Base-by-base conservation (phyloP, 1,140 invertebrate species). In the Pseudomyrmex gracilis region DNA sequence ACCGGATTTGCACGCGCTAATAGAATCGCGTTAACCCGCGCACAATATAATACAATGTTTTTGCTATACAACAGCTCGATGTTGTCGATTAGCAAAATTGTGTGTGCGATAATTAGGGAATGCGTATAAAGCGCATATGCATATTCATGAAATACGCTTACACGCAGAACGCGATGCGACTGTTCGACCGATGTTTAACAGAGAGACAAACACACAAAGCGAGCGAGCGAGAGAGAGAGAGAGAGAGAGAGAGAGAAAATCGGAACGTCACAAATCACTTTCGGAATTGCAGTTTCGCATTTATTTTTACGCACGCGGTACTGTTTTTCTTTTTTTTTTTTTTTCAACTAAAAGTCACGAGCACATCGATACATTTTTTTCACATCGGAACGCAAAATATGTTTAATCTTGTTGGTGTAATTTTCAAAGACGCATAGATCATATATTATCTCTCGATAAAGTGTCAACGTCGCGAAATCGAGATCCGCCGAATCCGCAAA, bases 1-100 rank as follows among this genome's bases (percentile, higher is more conserved):
- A 60, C 53, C 49, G 66, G 66, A 80, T 80, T 80, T 71, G 76
- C 76, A 80, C 64, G 58, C 20, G 55, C n/a, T 71, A 80, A 80
- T 80, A 49, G 45, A 12, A 80, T 80, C 22, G 22, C 66, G 43
- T 49, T 80, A 34, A 34, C 34, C 34, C 55, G 66, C 49, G n/a
- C 34, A 5, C 34, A 12, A 80, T 80, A 80, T 70, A 58, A 80
- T 70, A 70, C 66, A 71, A 70, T 71, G 66, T 80, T 80, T 80
- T 80, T 71, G 76, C 43, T 51, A 70, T 58, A 70, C 64, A 70
- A 68, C 64, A 22, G 66, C 66, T 43, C 66, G 66, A 47, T 80
- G 76, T 70, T 80, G 70, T 80, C 66, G 76, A 80, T 80, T 80
- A 80, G 76, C 45, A 80, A 80, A 80, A 80, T 80, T 80, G 76